phyloP scores from a whole-genome alignment of 2,888 invertebrate genomes.

The Phalera bucephala region DNA sequence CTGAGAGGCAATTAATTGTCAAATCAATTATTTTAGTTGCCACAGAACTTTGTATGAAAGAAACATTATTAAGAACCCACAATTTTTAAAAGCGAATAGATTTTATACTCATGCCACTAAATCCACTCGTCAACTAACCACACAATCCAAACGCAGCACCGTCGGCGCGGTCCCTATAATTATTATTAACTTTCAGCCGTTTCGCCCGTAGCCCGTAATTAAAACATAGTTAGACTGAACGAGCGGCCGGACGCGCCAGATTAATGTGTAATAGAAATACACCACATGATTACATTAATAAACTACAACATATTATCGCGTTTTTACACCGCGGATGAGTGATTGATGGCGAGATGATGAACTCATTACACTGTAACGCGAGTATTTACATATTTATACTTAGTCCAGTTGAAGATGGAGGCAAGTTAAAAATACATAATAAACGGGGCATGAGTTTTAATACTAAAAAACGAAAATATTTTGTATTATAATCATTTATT shows the following conservation, averaged over 20 bases:
- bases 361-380: slow-evolving; percentile 20
- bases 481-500: too few relatives aligned
- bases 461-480: too few relatives aligned
- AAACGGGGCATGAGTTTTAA: background rate
- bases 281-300: slow-evolving; percentile 66
- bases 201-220: slow-evolving; percentile 66
- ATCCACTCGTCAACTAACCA: slow-evolving; percentile 11
- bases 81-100: too few relatives aligned
- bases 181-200: slow-evolving; percentile 64
- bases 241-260: slow-evolving; percentile 53
- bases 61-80: too few relatives aligned
- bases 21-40: too few relatives aligned
- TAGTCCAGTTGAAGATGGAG: background rate
- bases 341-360: slow-evolving; percentile 49
- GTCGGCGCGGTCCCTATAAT: slow-evolving; percentile 60
- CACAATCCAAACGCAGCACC: slow-evolving; percentile 43
- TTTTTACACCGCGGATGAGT: slow-evolving; percentile 43
- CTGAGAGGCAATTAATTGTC: too few relatives aligned
- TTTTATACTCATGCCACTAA: background rate
- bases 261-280: slow-evolving; percentile 79
- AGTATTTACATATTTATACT: slow-evolving; percentile 8
- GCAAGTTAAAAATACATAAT: slow-evolving; percentile 1
- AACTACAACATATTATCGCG: slow-evolving; percentile 44
- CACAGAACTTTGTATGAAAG: too few relatives aligned
- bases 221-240: slow-evolving; percentile 76